A percentile compares a stretch with the other conserved stretches of the same genome.
Conservation (phyloP, 2,888 invertebrate genomes). For the Ectemnius continuus region DNA sequence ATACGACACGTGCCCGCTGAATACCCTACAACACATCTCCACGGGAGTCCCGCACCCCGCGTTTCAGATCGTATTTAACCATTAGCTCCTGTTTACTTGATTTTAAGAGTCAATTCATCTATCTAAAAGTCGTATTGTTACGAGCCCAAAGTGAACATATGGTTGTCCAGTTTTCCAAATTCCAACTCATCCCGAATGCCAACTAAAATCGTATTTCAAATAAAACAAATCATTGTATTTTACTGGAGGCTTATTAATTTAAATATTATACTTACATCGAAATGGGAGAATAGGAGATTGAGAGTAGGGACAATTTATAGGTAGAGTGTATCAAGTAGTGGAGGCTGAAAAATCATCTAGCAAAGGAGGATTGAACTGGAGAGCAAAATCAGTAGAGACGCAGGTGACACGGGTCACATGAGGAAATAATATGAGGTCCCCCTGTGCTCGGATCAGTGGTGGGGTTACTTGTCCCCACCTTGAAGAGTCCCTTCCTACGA, state of each 20-base stretch:
- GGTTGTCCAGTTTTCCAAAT: neutral
- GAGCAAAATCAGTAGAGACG: constrained; percentile 55
- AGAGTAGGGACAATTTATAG: too few relatives aligned
- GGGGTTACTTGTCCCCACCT: constrained; percentile 23
- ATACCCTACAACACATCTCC: constrained; percentile 54
- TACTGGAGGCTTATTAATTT: too few relatives aligned
- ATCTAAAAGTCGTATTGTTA: constrained; percentile 4
- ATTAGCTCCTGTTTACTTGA: constrained; percentile 70
- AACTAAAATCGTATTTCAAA: neutral
- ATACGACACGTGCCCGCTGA: constrained; percentile 74
- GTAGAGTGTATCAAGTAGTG: too few relatives aligned
- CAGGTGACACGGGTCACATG: constrained; percentile 74
- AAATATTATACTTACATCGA: too few relatives aligned
- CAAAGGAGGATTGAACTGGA: constrained; percentile 14
- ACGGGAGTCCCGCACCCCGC: constrained; percentile 39
- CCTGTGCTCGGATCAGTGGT: constrained; percentile 23
- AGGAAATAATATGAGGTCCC: constrained; percentile 66
- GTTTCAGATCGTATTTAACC: constrained; percentile 64
- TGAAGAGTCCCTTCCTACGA: constrained; percentile 14
- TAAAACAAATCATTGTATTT: neutral
- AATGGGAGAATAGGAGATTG: too few relatives aligned
- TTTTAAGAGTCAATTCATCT: constrained; percentile 65
- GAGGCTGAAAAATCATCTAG: too few relatives aligned
- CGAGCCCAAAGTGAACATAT: neutral
- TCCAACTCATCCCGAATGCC: neutral